Conservation (phyloP, 2,113 vertebrate species). For the Anser cygnoides region DNA sequence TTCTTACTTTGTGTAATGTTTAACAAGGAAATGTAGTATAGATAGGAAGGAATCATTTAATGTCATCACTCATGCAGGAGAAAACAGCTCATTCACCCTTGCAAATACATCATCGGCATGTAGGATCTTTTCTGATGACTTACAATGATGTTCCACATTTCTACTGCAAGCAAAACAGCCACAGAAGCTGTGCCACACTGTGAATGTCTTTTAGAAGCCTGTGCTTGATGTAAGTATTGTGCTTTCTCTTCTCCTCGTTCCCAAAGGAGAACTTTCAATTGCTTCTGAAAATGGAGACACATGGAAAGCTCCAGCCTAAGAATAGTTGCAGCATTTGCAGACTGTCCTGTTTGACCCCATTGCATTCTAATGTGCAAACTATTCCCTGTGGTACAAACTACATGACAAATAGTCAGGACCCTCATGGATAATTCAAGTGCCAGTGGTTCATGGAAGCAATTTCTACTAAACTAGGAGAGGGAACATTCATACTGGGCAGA, state of each 20-base stretch:
- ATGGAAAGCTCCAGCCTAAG: neutral
- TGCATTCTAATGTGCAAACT: constrained; percentile 4
- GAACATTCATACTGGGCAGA: neutral
- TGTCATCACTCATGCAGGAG: neutral
- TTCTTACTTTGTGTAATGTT: neutral
- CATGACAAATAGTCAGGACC: neutral
- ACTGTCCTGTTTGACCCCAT: neutral
- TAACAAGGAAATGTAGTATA: neutral
- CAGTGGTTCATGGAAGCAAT: constrained; percentile 9
- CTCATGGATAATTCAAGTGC: constrained; percentile 48
- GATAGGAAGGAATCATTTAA: neutral
- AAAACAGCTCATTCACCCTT: neutral
- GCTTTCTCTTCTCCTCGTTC: neutral
- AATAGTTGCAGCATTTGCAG: neutral
- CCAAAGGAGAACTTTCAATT: neutral
- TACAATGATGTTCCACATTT: neutral
- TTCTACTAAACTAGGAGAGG: neutral
- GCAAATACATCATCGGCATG: neutral
- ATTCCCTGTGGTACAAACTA: neutral
- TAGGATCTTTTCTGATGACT: neutral
- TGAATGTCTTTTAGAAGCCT: neutral
- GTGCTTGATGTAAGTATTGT: neutral
- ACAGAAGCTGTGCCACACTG: neutral
- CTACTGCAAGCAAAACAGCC: neutral
- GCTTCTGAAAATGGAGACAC: neutral